A percentile compares a stretch with the other conserved stretches of the same genome.
Conservation (phyloP, 2,888 invertebrate species). For the Galerucella calmariensis region DNA sequence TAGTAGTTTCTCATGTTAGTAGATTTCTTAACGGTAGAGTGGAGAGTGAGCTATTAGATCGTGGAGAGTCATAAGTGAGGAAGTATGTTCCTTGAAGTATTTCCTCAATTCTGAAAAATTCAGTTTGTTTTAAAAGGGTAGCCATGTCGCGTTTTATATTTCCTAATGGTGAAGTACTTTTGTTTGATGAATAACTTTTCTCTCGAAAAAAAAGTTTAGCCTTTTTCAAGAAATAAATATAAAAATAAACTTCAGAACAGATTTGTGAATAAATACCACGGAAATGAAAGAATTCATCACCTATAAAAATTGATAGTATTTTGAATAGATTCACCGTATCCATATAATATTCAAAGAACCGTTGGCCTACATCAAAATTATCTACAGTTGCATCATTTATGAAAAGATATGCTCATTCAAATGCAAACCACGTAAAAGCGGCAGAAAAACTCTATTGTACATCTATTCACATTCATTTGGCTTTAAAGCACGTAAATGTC, state of each 20-base stretch:
- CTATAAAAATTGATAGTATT: too few species aligned
- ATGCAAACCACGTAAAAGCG: conserved; percentile 53
- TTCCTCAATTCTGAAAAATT: conserved; percentile 48
- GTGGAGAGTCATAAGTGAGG: conserved; percentile 35
- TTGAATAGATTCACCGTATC: too few species aligned
- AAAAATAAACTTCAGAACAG: too few species aligned
- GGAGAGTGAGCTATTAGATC: conserved; percentile 29
- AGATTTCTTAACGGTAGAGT: conserved; percentile 29
- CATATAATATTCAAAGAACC: too few species aligned
- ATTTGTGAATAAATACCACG: too few species aligned
- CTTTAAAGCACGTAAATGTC: conserved; percentile 54
- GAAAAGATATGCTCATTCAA: conserved; percentile 51
- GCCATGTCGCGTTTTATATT: conserved; percentile 35
- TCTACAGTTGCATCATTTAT: conserved; percentile 54
- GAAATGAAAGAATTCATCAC: too few species aligned
- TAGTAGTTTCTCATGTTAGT: conserved; percentile 30
- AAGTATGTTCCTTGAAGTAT: conserved; percentile 48
- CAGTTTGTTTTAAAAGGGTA: conserved; percentile 46
- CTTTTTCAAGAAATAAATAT: too few species aligned
- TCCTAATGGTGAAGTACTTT: conserved; percentile 29
- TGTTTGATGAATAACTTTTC: neutral
- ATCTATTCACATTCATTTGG: conserved; percentile 51
- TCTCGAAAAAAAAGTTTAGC: neutral
- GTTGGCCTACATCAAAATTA: conserved; percentile 29
- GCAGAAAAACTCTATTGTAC: conserved; percentile 53